Evolutionary conservation across 1,140 invertebrate species (phyloP).

Genomic region (Araneus ventricosus): DNA sequence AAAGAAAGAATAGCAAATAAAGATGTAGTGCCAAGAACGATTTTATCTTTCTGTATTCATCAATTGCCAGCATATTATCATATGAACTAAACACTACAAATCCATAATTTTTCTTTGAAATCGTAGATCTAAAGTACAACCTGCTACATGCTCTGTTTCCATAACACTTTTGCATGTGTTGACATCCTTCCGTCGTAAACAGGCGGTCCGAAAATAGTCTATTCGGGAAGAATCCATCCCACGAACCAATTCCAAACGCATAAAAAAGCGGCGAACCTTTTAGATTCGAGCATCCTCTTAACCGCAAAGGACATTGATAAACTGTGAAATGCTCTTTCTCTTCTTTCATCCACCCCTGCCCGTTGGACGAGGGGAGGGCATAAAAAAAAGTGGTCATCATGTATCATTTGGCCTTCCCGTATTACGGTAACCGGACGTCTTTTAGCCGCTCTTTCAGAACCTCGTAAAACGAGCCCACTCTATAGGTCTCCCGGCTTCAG

Average conservation of each 20-base stretch:
- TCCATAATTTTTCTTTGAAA: no score
- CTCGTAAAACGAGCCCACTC: slow-evolving; percentile 61
- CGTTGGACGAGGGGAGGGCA: not conserved
- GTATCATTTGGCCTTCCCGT: slow-evolving; percentile 66
- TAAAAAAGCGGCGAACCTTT: slow-evolving; percentile 63
- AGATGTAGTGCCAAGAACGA: no score
- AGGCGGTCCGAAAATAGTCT: not conserved
- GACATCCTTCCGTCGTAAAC: not conserved
- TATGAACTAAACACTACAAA: no score
- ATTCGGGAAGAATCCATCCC: not conserved
- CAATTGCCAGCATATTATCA: no score
- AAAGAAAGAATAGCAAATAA: no score
- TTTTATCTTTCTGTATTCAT: no score
- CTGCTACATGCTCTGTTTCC: no score
- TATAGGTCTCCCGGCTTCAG: slow-evolving; percentile 38
- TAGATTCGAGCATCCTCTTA: slow-evolving; percentile 71
- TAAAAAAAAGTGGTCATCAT: slow-evolving; percentile 72
- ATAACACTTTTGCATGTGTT: not conserved
- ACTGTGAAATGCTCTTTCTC: slow-evolving; percentile 72
- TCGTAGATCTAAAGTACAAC: no score
- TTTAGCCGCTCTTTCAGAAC: slow-evolving; percentile 62
- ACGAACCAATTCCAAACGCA: slow-evolving; percentile 67
- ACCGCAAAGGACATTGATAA: slow-evolving; percentile 74
- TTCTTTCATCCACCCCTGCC: not conserved
- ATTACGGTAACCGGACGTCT: slow-evolving; percentile 66